Percentiles rank a stretch among this genome's conserved stretches.
These are phyloP conservation scores for Circaetus cinerascens DNA, from an alignment of 2,113 vertebrate species.

Conservation along the genomic window DNA sequence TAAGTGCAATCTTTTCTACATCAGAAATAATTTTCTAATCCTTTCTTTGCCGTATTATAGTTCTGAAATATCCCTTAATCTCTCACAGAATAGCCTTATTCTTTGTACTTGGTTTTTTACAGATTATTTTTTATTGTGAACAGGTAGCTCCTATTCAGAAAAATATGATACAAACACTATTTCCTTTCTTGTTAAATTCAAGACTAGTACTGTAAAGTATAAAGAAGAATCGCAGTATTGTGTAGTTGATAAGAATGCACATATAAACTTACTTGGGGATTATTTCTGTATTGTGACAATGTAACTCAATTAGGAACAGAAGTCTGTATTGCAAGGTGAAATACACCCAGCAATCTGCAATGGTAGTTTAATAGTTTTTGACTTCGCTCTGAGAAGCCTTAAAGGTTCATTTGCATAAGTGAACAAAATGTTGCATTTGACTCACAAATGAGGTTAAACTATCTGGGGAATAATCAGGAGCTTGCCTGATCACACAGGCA, in stretches of 20 bases:
- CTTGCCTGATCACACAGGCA: neutral
- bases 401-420: neutral
- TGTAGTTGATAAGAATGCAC: neutral
- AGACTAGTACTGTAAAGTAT: neutral
- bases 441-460: neutral
- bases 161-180: neutral
- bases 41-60: neutral
- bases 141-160: neutral
- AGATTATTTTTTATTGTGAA: neutral
- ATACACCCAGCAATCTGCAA: neutral
- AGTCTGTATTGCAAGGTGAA: neutral
- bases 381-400: neutral
- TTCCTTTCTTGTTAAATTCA: neutral
- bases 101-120: neutral
- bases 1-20: neutral
- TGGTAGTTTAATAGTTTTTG: neutral
- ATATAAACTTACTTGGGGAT: neutral
- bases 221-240: neutral
- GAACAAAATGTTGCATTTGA: neutral
- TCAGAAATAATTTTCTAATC: neutral
- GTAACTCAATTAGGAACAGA: neutral
- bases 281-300: neutral
- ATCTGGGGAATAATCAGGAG: neutral
- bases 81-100: neutral
- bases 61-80: neutral